Evolutionary conservation across 2,888 invertebrate genomes (phyloP).

Genomic region (Microctonus aethiopoides): DNA sequence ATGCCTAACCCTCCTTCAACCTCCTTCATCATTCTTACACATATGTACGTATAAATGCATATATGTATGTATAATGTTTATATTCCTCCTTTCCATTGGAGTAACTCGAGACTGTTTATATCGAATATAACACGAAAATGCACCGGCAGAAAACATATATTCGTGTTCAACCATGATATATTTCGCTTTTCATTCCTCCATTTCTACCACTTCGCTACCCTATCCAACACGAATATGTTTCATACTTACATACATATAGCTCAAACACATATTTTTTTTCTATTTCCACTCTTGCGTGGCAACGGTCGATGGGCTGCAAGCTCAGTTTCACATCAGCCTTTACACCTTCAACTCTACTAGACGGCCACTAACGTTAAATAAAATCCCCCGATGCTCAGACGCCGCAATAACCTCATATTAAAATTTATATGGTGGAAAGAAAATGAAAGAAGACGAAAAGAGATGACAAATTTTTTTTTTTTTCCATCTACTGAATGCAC

Average conservation of each 20-base stretch:
- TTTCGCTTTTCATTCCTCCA: conserved; percentile 10
- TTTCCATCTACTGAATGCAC: not conserved
- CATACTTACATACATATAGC: not conserved
- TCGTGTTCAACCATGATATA: conserved; percentile 20
- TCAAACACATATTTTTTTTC: conserved; percentile 2
- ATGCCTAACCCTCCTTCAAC: not conserved
- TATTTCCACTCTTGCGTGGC: conserved; percentile 2
- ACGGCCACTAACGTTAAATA: conserved; percentile 26
- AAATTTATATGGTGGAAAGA: conserved; percentile 24
- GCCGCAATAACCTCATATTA: conserved; percentile 35
- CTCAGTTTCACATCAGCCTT: conserved; percentile 24
- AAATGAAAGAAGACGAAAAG: not conserved
- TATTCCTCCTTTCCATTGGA: conserved; percentile 18
- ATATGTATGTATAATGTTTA: not conserved
- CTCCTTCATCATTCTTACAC: not conserved
- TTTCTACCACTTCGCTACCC: conserved; percentile 17
- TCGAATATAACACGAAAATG: conserved; percentile 23
- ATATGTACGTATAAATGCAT: not conserved
- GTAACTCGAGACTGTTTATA: conserved; percentile 18
- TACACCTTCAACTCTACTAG: conserved; percentile 23
- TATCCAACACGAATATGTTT: not conserved
- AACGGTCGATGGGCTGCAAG: conserved; percentile 25
- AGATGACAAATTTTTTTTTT: not conserved
- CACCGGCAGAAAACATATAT: conserved; percentile 16
- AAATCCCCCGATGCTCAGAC: conserved; percentile 29